A percentile compares a stretch with the other conserved stretches of the same genome.
These are phyloP conservation scores for Megamerina dolium DNA, from an alignment of 2,888 invertebrate species.

Conservation along the genomic window DNA sequence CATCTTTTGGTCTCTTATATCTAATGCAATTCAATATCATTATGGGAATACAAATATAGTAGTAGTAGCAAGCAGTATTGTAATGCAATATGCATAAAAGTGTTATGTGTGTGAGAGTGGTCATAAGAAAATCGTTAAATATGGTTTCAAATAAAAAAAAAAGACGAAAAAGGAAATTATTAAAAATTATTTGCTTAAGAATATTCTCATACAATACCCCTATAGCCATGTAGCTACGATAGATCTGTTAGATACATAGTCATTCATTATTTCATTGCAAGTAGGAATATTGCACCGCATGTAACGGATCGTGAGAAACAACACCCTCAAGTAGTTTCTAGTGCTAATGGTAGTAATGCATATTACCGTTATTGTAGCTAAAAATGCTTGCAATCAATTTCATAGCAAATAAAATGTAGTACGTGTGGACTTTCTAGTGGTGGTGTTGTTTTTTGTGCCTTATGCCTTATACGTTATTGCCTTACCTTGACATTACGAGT, in stretches of 20 bases:
- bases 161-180: constrained; percentile 36
- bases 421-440: too few species aligned
- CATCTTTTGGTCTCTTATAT: constrained; percentile 24
- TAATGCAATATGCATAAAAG: too few species aligned
- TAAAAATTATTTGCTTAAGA: constrained; percentile 32
- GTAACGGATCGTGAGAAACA: constrained; percentile 13
- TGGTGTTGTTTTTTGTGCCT: too few species aligned
- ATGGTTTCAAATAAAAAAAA: too few species aligned
- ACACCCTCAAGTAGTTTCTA: constrained; percentile 10
- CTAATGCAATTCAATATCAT: too few species aligned
- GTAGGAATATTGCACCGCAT: neutral
- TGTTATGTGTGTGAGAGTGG: constrained; percentile 7
- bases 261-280: neutral
- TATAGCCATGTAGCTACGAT: too few species aligned
- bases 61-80: too few species aligned
- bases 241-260: constrained; percentile 1
- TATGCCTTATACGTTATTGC: neutral
- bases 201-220: constrained; percentile 9
- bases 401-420: too few species aligned
- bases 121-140: constrained; percentile 34
- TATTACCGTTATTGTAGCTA: neutral
- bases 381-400: neutral
- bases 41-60: too few species aligned
- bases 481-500: neutral
- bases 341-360: neutral